A percentile compares a stretch with the other conserved stretches of the same genome.
phyloP scores from a whole-genome alignment of 2,888 invertebrate species.

The Euzophera pinguis region DNA sequence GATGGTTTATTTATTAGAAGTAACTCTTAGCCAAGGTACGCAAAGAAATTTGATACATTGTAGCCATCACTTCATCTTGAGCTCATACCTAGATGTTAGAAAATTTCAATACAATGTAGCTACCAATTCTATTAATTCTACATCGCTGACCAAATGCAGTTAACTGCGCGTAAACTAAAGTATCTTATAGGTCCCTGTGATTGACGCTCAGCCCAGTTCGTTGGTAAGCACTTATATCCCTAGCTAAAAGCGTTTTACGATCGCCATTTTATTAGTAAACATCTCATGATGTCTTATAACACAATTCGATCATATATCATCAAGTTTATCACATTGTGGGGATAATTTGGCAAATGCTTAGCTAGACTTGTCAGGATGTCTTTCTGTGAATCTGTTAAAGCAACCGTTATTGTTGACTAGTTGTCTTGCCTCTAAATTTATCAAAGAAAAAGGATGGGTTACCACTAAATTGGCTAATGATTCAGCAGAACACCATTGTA shows the following conservation, averaged over 20 bases:
- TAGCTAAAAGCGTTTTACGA: slow-evolving; percentile 2
- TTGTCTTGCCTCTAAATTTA: too few species aligned
- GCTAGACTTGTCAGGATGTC: background rate
- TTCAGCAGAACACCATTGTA: too few species aligned
- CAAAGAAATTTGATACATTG: too few species aligned
- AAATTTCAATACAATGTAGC: too few species aligned
- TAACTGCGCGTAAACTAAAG: slow-evolving; percentile 21
- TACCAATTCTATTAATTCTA: background rate
- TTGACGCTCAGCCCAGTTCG: slow-evolving; percentile 10
- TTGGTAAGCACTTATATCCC: background rate
- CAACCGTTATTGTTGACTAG: too few species aligned
- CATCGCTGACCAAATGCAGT: background rate
- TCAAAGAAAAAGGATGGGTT: too few species aligned
- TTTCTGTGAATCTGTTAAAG: background rate
- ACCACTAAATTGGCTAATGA: too few species aligned
- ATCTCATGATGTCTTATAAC: slow-evolving; percentile 9
- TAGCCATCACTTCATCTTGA: too few species aligned
- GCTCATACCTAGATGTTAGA: too few species aligned
- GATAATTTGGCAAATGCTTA: background rate
- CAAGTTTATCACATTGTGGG: background rate
- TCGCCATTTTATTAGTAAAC: slow-evolving; percentile 18
- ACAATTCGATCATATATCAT: background rate
- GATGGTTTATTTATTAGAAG: too few species aligned
- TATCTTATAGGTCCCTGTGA: slow-evolving; percentile 18
- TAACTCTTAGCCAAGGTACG: too few species aligned